Conservation (phyloP, 1,140 invertebrate genomes). For the Calliphora vicina region DNA sequence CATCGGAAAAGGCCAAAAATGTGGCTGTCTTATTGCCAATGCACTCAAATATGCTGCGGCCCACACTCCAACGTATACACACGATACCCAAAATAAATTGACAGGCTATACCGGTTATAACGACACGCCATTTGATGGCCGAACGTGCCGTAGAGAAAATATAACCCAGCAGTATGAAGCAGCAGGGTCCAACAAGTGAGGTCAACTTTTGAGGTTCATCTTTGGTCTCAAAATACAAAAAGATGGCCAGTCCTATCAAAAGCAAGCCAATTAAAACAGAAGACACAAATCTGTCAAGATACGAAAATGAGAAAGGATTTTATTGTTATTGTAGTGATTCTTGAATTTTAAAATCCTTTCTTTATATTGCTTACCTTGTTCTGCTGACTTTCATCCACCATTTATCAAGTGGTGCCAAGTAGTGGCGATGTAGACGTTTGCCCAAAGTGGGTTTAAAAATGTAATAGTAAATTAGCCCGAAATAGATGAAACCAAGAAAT, state of each 20-base stretch:
- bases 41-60: slow-evolving; percentile 80
- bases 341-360: too few relatives aligned
- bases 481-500: slow-evolving; percentile 70
- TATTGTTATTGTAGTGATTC: too few relatives aligned
- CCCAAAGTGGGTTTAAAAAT: slow-evolving; percentile 71
- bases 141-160: slow-evolving; percentile 70
- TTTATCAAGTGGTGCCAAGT: slow-evolving; percentile 42
- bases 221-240: slow-evolving; percentile 72
- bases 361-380: slow-evolving; percentile 40
- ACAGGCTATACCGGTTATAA: slow-evolving; percentile 80
- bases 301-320: background rate
- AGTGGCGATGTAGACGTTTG: slow-evolving; percentile 55
- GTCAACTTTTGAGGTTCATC: slow-evolving; percentile 71
- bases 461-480: slow-evolving; percentile 72
- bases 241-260: slow-evolving; percentile 66
- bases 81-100: slow-evolving; percentile 89
- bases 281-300: slow-evolving; percentile 47
- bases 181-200: slow-evolving; percentile 71
- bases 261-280: slow-evolving; percentile 48
- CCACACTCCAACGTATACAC: slow-evolving; percentile 84
- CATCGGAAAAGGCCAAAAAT: slow-evolving; percentile 81
- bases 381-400: slow-evolving; percentile 61
- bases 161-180: slow-evolving; percentile 66
- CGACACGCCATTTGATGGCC: slow-evolving; percentile 77
- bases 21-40: slow-evolving; percentile 79